Base-by-base conservation (phyloP, 53 echinoderm and acorn worm species). In the Paracentrotus lividus region DNA sequence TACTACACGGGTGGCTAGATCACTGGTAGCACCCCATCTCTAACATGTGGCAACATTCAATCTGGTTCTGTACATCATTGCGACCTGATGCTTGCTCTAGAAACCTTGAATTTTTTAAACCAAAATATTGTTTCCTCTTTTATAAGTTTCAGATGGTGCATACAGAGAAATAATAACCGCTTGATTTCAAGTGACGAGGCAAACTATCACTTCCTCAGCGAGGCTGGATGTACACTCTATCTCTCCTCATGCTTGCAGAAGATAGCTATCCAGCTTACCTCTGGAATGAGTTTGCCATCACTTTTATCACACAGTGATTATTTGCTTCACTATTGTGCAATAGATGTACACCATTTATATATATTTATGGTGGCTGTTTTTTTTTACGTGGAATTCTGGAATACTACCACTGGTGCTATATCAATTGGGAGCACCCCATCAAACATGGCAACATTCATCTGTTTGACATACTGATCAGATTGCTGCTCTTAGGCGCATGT, bases 1-100 rank as follows among this genome's bases (percentile, higher is more conserved):
- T 99, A 87, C 64, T 99, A 99, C 92, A 97, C 99, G 21, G 99
- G 99, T 99, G 99, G 99, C 42, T 99, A 54, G 99, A 99, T 76
- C 99, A 99, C 61, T 99, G 99, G 99, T 97, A 96, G 10, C 42
- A 65, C 53, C 78, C 67, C 99, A n/a, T 97, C 97, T 68, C 85
- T 81, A 66, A 95, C 93, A 1, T n/a, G 94, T 91, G 18, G 9
- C 72, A 32, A 91, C 89, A 23, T 49, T 59, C n/a, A n/a, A 29
- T 85, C 84, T 36, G 95, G n/a, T n/a, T 99, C 12, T 93, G 95
- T 16, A 90, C 93, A 24, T 81, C 75, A 1, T 90, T 99, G 21
- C n/a, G 99, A 99, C 65, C 52, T 93, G 15, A 93, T 99, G 32
- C 92, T 99, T 24, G 91, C 51, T 27, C 66, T 97, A 52, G 96